Percentiles rank a stretch among this genome's conserved stretches.
Conservation (phyloP, 2,113 vertebrate genomes). For the Taxidea taxus region DNA sequence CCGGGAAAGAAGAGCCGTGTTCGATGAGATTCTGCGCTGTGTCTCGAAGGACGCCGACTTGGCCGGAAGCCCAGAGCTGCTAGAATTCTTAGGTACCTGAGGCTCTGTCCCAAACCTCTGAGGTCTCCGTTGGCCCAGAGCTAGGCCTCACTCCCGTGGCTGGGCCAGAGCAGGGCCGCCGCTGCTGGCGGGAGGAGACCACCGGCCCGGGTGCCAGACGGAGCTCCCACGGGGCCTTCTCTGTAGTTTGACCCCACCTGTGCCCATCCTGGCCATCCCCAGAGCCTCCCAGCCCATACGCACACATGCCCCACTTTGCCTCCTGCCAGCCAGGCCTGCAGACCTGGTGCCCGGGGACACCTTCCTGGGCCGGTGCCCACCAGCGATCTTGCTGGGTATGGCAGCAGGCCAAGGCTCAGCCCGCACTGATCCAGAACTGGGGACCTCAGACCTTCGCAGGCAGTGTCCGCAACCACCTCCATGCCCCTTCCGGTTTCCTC, state of each 20-base stretch:
- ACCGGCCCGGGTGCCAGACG: accelerated
- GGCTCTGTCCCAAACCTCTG: neutral
- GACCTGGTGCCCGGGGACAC: neutral
- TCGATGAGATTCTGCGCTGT: conserved; percentile 86
- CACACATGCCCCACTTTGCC: accelerated
- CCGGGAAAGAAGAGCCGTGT: conserved; percentile 84
- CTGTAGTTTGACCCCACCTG: neutral
- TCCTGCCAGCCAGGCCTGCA: neutral
- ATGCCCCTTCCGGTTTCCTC: neutral
- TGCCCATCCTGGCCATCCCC: neutral
- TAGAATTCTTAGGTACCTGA: conserved; percentile 89
- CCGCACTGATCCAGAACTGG: neutral
- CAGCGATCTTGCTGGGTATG: accelerated
- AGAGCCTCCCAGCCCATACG: accelerated
- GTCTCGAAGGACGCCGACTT: conserved; percentile 84
- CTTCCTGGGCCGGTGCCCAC: neutral
- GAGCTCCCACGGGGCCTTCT: neutral
- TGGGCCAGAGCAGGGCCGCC: neutral
- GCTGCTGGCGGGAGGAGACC: neutral
- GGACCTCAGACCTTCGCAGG: accelerated
- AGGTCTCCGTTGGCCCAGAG: neutral
- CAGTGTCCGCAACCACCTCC: neutral
- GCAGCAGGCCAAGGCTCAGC: neutral
- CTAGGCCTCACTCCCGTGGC: neutral
- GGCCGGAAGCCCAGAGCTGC: conserved; percentile 84